These are phyloP conservation scores for Colistium nudipinnis DNA, from an alignment of 2,113 vertebrate genomes.

Conservation along the genomic window DNA sequence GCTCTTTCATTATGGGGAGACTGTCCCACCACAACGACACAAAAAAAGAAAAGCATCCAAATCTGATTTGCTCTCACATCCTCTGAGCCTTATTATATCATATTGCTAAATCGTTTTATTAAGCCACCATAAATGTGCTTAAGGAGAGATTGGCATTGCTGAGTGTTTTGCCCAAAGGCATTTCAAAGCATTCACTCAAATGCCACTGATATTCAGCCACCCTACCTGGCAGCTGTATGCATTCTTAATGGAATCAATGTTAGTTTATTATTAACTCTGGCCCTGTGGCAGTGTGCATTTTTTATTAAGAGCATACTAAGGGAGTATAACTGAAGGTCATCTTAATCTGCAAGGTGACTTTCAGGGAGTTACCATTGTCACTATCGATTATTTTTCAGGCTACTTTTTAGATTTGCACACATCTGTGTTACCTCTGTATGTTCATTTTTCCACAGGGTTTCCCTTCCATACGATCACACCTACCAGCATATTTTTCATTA, in stretches of 20 bases:
- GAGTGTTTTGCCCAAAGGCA: background rate
- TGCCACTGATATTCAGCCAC: background rate
- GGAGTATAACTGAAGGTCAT: background rate
- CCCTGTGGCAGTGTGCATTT: background rate
- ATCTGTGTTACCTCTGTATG: background rate
- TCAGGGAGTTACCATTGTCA: background rate
- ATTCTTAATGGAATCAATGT: background rate
- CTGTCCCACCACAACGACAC: too few species aligned
- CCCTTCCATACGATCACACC: conserved; percentile 79
- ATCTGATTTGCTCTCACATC: too few species aligned
- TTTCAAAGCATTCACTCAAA: background rate
- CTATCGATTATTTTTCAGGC: background rate
- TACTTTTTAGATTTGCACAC: background rate
- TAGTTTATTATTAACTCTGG: conserved; percentile 33
- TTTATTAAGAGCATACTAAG: background rate
- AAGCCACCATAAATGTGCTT: background rate
- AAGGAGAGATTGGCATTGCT: background rate
- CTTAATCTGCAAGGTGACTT: background rate
- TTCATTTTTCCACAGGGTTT: conserved; percentile 61
- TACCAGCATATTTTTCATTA: conserved; percentile 77
- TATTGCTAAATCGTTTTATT: too few species aligned
- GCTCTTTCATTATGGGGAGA: too few species aligned
- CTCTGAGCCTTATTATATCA: background rate
- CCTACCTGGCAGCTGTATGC: background rate
- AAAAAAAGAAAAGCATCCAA: too few species aligned